Conservation (phyloP, 2,113 vertebrate genomes). For the Neolamprologus sp. region DNA sequence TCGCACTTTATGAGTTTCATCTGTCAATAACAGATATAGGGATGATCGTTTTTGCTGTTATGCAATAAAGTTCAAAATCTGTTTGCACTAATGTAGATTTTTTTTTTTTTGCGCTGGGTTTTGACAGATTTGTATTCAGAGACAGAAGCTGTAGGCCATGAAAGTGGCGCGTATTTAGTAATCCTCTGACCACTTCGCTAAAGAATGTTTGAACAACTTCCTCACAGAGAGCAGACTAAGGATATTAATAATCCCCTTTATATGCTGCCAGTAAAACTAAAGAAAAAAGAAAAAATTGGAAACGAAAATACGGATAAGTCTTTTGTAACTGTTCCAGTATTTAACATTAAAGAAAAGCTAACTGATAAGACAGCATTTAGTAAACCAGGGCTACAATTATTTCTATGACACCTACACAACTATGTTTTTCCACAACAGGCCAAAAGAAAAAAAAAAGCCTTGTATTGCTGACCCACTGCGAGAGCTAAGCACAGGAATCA, state of each 20-base stretch:
- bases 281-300: not conserved
- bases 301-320: not conserved
- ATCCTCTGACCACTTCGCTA: conserved; percentile 23
- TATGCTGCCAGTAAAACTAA: not conserved
- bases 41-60: conserved; percentile 64
- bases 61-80: conserved; percentile 66
- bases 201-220: conserved; percentile 32
- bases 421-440: conserved; percentile 16
- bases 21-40: conserved; percentile 54
- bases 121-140: conserved; percentile 30
- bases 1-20: conserved; percentile 76
- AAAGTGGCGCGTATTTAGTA: conserved; percentile 22
- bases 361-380: conserved; percentile 26
- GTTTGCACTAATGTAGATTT: conserved; percentile 63
- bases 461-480: conserved; percentile 27
- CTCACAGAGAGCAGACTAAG: conserved; percentile 9
- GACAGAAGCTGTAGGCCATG: conserved; percentile 60
- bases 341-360: not conserved
- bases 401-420: conserved; percentile 14
- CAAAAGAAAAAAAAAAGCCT: conserved; percentile 4
- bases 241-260: conserved; percentile 14
- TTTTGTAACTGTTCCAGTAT: conserved; percentile 4
- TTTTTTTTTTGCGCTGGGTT: conserved; percentile 12
- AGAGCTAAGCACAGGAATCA: conserved; percentile 60
- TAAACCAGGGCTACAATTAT: conserved; percentile 53